Base-by-base conservation (phyloP, 1,140 invertebrate species). In the Papilio helenus region DNA sequence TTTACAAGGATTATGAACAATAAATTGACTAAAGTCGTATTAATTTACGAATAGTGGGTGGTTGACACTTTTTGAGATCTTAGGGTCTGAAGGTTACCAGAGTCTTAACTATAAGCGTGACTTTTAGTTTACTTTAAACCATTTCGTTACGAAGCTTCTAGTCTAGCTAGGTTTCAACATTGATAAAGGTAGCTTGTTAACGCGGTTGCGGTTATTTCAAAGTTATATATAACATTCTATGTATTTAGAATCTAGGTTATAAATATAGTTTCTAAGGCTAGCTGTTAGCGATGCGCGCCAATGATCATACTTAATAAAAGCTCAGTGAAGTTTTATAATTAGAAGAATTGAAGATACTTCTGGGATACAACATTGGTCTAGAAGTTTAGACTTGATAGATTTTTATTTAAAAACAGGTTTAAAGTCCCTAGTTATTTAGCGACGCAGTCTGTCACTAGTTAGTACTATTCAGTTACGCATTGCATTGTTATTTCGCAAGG, bases 401-500 rank as follows among this genome's bases (percentile, higher is more conserved):
- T 23, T 3, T 20, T 20, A 12, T 23, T n/a, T 9, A 12, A 14
- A 26, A 14, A 16, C 9, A 26, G 5, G 58, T 61, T 26, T 14
- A 26, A 61, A 61, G 58, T 12, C 10, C n/a, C 18, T 10, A 58
- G 20, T 58, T 26, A 61, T 23, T 61, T 26, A 61, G 51, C n/a
- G 55, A 61, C 20, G 20, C 9, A 23, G 20, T 10, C 5, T 12
- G 58, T 16, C 23, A 3, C 23, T 29, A 23, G 58, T 61, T 12
- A 26, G 58, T 61, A 61, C 20, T 29, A 61, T 61, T 61, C 9
- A 61, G 58, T 23, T 61, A 61, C 23, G 58, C 58, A 61, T 61
- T 61, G 58, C 58, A 61, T 61, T 61, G 58, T 23, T 61, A 61
- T 61, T 61, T 61, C 58, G 58, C 20, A 61, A 61, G 58, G 58